Evolutionary conservation across 1,140 invertebrate genomes (phyloP).

Genomic region (Pristionchus pacificus): DNA sequence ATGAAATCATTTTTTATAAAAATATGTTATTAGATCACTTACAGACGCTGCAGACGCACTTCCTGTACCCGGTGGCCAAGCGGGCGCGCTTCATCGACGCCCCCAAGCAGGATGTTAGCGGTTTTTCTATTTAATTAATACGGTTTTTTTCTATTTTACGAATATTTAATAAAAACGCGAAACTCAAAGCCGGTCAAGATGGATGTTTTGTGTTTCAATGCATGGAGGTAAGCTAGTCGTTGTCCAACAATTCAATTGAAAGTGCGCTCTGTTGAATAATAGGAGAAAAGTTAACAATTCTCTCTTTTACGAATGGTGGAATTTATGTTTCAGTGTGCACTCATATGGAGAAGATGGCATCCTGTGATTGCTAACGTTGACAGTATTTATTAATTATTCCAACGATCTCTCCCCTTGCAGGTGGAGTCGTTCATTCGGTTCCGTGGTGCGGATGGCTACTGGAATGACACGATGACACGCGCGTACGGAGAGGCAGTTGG

Average conservation of each 20-base stretch:
- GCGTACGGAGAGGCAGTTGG: conserved; percentile 21
- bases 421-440: conserved; percentile 33
- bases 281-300: too few relatives aligned
- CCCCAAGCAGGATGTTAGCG: conserved; percentile 10
- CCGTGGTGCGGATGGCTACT: conserved; percentile 28
- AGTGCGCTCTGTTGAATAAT: too few relatives aligned
- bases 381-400: too few relatives aligned
- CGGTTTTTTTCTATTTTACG: conserved; percentile 12
- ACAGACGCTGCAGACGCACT: conserved; percentile 22
- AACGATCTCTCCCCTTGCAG: neutral
- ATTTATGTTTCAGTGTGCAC: too few relatives aligned
- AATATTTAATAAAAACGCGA: too few relatives aligned
- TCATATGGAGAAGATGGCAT: too few relatives aligned
- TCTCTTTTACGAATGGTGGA: too few relatives aligned
- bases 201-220: too few relatives aligned
- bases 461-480: conserved; percentile 21
- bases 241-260: too few relatives aligned
- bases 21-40: neutral
- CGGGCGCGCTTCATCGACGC: conserved; percentile 30
- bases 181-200: too few relatives aligned
- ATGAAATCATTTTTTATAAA: neutral
- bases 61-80: conserved; percentile 26
- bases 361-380: too few relatives aligned
- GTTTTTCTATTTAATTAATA: conserved; percentile 1
- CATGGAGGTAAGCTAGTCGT: too few relatives aligned